These are phyloP conservation scores for Hartigia nigra DNA, from an alignment of 2,888 invertebrate genomes.

Conservation along the genomic window DNA sequence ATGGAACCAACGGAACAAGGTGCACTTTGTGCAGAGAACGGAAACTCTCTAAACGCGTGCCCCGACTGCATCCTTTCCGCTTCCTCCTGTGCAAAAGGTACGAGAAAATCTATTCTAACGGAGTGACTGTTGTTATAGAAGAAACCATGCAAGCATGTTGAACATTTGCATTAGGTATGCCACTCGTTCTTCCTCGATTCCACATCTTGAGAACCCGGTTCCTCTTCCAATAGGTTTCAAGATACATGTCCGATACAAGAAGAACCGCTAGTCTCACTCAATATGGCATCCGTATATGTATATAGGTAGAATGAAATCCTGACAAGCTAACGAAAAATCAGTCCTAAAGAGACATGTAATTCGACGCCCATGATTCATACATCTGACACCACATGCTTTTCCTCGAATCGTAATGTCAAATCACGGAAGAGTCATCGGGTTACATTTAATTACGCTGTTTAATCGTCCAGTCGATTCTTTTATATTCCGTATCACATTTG, in stretches of 20 bases:
- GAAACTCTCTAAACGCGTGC: constrained; percentile 21
- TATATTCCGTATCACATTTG: background rate
- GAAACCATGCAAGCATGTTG: background rate
- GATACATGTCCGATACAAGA: constrained; percentile 43
- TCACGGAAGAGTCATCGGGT: background rate
- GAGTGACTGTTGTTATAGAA: background rate
- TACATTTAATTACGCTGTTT: background rate
- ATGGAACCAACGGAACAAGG: background rate
- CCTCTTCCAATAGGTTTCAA: constrained; percentile 12
- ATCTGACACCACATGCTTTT: background rate
- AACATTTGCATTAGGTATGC: background rate
- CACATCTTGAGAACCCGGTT: constrained; percentile 14
- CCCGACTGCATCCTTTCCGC: constrained; percentile 22
- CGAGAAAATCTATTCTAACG: constrained; percentile 21
- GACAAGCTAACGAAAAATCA: background rate
- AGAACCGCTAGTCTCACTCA: constrained; percentile 43
- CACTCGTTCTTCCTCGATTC: background rate
- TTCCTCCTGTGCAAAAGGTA: constrained; percentile 18
- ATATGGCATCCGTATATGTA: background rate
- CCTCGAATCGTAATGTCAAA: background rate
- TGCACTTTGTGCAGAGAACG: background rate
- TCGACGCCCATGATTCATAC: background rate
- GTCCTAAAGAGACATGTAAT: background rate
- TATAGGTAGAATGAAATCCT: background rate
- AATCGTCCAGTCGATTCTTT: background rate